Percentiles rank a stretch among this genome's conserved stretches.
phyloP scores from a whole-genome alignment of 1,140 invertebrate species.

The Tyrophagus putrescentiae region DNA sequence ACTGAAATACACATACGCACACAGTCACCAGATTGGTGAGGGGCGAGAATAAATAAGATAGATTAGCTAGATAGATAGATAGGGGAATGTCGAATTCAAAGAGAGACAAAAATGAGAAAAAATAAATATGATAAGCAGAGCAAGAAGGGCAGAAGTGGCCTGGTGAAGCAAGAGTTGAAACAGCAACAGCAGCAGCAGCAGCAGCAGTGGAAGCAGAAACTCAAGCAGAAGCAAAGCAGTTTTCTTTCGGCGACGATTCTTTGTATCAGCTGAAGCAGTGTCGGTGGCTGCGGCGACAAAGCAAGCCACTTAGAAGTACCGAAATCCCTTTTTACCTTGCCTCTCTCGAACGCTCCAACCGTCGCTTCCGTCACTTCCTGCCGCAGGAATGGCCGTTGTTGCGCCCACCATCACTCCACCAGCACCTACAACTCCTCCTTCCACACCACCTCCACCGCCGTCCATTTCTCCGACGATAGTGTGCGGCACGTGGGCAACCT shows the following conservation, averaged over 20 bases:
- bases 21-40: too few species aligned
- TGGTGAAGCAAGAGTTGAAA: too few species aligned
- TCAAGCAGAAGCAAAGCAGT: not conserved
- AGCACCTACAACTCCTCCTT: not conserved
- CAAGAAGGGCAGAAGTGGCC: too few species aligned
- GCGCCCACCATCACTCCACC: conserved; percentile 18
- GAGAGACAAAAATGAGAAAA: too few species aligned
- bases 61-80: too few species aligned
- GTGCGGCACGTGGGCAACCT: conserved; percentile 86
- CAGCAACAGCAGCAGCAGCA: not conserved
- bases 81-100: too few species aligned
- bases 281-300: not conserved
- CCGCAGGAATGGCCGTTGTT: conserved; percentile 39
- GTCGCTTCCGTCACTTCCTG: conserved; percentile 35
- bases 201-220: not conserved
- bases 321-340: conserved; percentile 83
- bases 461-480: conserved; percentile 57
- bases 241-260: not conserved
- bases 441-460: not conserved
- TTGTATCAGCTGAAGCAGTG: not conserved
- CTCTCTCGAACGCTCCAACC: conserved; percentile 71
- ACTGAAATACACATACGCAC: too few species aligned
- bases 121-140: too few species aligned
- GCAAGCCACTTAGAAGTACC: conserved; percentile 55
- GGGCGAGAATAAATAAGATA: too few species aligned